Evolutionary conservation across 2,113 vertebrate species (phyloP).

Genomic region (Lutjanus erythropterus): DNA sequence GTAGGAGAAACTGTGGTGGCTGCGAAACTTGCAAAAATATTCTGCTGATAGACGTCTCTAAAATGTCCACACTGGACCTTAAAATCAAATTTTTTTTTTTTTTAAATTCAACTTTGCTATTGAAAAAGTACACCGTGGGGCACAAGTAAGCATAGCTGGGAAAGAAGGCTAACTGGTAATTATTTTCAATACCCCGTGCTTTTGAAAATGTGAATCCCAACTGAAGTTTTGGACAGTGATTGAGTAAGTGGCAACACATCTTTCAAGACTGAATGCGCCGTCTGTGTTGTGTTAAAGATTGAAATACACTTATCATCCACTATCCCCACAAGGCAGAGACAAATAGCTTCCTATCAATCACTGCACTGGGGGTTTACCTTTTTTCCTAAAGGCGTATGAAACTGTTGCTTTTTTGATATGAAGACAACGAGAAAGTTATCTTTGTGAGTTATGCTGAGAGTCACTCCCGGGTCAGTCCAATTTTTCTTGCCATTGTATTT

Average conservation of each 20-base stretch:
- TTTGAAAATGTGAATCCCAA: background rate
- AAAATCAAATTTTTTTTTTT: too few species aligned
- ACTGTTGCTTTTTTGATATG: background rate
- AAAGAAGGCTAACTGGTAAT: background rate
- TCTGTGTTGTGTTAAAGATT: constrained; percentile 11
- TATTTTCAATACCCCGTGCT: background rate
- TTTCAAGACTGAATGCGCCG: constrained; percentile 11
- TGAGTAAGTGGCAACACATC: background rate
- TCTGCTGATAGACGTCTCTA: too few species aligned
- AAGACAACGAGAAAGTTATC: constrained; percentile 28
- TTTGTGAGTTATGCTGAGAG: constrained; percentile 23
- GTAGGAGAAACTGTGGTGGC: too few species aligned
- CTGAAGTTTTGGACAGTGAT: background rate
- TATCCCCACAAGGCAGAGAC: background rate
- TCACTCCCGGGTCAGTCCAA: constrained; percentile 24
- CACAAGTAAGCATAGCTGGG: too few species aligned
- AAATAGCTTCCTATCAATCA: constrained; percentile 30
- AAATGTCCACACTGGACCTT: too few species aligned
- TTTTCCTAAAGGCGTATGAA: constrained; percentile 27
- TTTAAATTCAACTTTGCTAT: too few species aligned
- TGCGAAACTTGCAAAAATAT: too few species aligned
- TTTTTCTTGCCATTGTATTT: constrained; percentile 46
- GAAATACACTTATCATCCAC: constrained; percentile 14
- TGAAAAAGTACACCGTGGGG: too few species aligned
- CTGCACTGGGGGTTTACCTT: background rate